Percentiles rank a stretch among this genome's conserved stretches.
Evolutionary conservation across 92 coral and sea anemone species (phyloP).

Genomic region (Galaxea fascicularis): DNA sequence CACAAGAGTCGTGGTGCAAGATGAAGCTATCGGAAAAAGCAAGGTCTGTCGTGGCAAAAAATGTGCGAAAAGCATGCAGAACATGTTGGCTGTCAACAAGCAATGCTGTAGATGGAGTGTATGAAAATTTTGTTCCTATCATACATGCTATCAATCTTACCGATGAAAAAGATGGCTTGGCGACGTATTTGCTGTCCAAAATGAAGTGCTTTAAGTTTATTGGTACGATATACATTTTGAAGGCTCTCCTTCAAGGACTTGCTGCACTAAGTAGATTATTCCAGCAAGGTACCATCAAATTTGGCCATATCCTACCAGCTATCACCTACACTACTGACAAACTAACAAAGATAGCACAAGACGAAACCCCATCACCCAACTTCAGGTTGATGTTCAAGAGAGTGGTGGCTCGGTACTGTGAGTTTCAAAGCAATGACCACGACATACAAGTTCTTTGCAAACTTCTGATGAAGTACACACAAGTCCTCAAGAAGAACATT

Average conservation of each 20-base stretch:
- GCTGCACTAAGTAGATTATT: constrained; percentile 21
- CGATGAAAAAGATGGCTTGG: constrained; percentile 46
- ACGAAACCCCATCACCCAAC: constrained; percentile 32
- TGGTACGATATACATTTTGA: constrained; percentile 31
- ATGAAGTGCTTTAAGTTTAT: constrained; percentile 42
- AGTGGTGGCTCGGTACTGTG: no score
- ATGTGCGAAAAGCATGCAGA: constrained; percentile 56
- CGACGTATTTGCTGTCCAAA: constrained; percentile 41
- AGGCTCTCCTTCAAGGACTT: constrained; percentile 38
- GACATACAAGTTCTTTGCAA: constrained; percentile 41
- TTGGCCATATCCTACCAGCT: constrained; percentile 35
- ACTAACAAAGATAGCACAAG: constrained; percentile 36
- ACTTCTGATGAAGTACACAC: constrained; percentile 34
- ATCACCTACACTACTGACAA: constrained; percentile 40
- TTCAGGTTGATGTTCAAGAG: background rate
- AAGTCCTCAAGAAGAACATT: constrained; percentile 42
- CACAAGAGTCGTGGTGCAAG: constrained; percentile 44
- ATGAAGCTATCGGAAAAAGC: constrained; percentile 44
- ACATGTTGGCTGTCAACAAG: constrained; percentile 49
- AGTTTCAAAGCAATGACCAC: background rate
- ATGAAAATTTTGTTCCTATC: constrained; percentile 48
- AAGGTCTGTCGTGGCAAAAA: constrained; percentile 38
- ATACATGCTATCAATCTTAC: constrained; percentile 38
- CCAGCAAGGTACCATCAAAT: constrained; percentile 22
- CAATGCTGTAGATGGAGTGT: constrained; percentile 53